A percentile compares a stretch with the other conserved stretches of the same genome.
Conservation (phyloP, 2,888 invertebrate genomes). For the Heteromyza rotundicornis region DNA sequence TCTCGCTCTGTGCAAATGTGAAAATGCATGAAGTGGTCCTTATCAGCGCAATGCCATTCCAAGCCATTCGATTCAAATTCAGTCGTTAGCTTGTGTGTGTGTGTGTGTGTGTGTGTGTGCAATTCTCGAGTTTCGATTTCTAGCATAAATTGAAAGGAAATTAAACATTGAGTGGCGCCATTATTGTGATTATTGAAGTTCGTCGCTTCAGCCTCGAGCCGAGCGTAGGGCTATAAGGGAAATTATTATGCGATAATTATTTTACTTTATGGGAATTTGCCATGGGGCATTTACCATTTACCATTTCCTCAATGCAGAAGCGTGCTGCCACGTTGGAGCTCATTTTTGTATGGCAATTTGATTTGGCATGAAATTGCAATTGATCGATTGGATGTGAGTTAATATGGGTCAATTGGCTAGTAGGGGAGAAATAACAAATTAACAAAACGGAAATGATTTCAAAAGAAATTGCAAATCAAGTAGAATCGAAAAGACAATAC, state of each 20-base stretch:
- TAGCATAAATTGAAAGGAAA: constrained; percentile 54
- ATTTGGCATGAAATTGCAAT: no score
- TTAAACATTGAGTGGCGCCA: constrained; percentile 43
- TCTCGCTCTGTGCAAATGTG: not conserved
- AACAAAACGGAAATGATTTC: no score
- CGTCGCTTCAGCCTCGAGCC: not conserved
- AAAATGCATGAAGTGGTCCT: constrained; percentile 3
- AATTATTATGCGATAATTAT: constrained; percentile 43
- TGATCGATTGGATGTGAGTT: no score
- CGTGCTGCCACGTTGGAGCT: no score
- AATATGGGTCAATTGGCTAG: no score
- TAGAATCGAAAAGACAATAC: no score
- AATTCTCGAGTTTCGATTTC: constrained; percentile 25
- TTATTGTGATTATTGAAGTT: constrained; percentile 27
- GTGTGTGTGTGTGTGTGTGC: no score
- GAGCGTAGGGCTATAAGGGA: constrained; percentile 14
- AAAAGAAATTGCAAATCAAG: no score
- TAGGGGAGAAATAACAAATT: no score
- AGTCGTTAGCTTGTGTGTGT: not conserved
- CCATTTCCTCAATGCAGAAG: no score
- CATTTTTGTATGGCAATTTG: no score
- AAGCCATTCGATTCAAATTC: not conserved
- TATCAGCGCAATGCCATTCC: constrained; percentile 12
- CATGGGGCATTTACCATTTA: not conserved
- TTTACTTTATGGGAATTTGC: constrained; percentile 22